phyloP scores from a whole-genome alignment of 2,888 invertebrate genomes.

The Patella ulyssiponensis region DNA sequence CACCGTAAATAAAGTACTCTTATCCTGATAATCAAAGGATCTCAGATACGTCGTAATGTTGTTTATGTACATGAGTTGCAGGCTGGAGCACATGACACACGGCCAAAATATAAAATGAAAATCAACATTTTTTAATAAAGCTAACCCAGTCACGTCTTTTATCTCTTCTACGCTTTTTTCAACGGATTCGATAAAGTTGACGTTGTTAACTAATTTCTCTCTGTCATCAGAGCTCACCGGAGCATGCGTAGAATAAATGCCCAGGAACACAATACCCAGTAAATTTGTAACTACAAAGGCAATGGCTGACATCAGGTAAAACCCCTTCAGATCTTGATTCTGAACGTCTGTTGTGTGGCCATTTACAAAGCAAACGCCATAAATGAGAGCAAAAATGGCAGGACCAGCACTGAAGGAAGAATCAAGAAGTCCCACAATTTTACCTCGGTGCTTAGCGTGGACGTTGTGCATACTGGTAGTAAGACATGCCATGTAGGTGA shows the following conservation, averaged over 20 bases:
- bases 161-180: conserved; percentile 16
- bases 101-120: conserved; percentile 58
- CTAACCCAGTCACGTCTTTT: conserved; percentile 46
- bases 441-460: conserved; percentile 27
- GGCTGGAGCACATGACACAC: conserved; percentile 53
- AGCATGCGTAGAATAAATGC: conserved; percentile 14
- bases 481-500: conserved; percentile 31
- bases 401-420: conserved; percentile 32
- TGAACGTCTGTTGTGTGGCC: conserved; percentile 16
- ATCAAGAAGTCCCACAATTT: conserved; percentile 29
- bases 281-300: conserved; percentile 22
- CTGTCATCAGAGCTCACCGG: neutral
- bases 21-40: conserved; percentile 49
- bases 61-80: conserved; percentile 57
- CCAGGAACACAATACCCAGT: conserved; percentile 27
- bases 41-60: conserved; percentile 57
- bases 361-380: conserved; percentile 22
- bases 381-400: conserved; percentile 28
- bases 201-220: neutral
- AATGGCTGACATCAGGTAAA: conserved; percentile 27
- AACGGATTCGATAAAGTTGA: neutral
- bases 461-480: conserved; percentile 31
- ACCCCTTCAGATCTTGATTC: conserved; percentile 27
- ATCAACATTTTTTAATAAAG: conserved; percentile 46
- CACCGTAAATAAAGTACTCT: conserved; percentile 53